Percentiles rank a stretch among this genome's conserved stretches.
These are phyloP conservation scores for Phylloscopus trochiloides DNA, from an alignment of 2,113 vertebrate species.

Conservation along the genomic window DNA sequence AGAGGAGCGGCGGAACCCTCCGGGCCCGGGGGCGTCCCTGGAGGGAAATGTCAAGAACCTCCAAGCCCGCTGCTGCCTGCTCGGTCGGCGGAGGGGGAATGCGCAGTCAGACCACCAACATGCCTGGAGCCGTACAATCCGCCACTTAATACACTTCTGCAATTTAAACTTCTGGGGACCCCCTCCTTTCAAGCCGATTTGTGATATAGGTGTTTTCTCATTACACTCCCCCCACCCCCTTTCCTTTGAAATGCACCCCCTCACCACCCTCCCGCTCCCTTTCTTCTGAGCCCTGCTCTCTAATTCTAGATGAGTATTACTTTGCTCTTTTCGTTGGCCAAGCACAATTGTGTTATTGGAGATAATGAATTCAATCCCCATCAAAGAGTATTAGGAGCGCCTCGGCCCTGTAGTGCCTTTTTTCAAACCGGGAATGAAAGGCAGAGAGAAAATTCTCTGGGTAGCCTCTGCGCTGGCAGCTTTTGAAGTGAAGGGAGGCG, in stretches of 20 bases:
- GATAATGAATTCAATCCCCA: conserved; percentile 99
- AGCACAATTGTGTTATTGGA: conserved; percentile 98
- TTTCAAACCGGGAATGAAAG: conserved; percentile 87
- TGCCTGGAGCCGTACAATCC: conserved; percentile 9
- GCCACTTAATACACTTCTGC: conserved; percentile 67
- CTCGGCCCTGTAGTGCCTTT: conserved; percentile 83
- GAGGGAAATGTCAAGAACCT: not conserved
- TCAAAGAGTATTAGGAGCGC: conserved; percentile 95
- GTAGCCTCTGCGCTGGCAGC: conserved; percentile 83
- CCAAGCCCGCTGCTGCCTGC: not conserved
- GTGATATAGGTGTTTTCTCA: conserved; percentile 69
- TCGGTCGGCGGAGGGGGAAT: not conserved
- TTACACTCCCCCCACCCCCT: not conserved
- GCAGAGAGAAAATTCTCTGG: conserved; percentile 80
- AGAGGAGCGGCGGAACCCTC: not conserved
- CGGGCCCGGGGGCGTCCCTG: not conserved
- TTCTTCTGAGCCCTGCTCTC: conserved; percentile 71
- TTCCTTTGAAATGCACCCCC: conserved; percentile 62
- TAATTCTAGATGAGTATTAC: conserved; percentile 84
- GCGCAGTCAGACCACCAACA: conserved; percentile 61
- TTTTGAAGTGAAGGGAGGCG: conserved; percentile 86
- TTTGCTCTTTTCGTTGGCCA: conserved; percentile 98
- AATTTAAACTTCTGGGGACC: conserved; percentile 42
- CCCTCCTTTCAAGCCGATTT: conserved; percentile 58
- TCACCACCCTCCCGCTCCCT: conserved; percentile 69